phyloP scores from a whole-genome alignment of 2,113 vertebrate species.

The Gobio gobio region DNA sequence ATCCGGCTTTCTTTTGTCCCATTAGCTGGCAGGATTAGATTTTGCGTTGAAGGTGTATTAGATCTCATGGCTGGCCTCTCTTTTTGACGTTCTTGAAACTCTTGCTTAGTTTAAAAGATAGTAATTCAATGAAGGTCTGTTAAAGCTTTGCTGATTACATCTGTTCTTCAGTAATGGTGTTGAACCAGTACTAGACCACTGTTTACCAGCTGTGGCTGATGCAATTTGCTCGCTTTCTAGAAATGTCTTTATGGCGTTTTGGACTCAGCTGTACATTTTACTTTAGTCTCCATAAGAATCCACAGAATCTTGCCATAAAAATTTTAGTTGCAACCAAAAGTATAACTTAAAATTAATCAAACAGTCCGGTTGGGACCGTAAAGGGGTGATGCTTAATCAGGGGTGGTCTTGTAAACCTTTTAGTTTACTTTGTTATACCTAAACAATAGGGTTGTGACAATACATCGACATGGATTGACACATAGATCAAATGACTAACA shows the following conservation, averaged over 20 bases:
- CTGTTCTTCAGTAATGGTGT: constrained; percentile 45
- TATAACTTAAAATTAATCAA: not conserved
- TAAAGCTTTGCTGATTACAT: constrained; percentile 57
- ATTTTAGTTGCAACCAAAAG: not conserved
- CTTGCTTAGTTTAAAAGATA: constrained; percentile 44
- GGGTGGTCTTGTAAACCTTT: not conserved
- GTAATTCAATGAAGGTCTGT: constrained; percentile 55
- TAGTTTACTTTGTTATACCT: not conserved
- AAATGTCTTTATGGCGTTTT: constrained; percentile 48
- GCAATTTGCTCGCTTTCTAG: constrained; percentile 47
- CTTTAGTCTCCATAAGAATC: constrained; percentile 7
- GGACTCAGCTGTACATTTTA: constrained; percentile 1
- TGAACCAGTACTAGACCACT: constrained; percentile 47
- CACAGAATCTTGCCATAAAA: not conserved
- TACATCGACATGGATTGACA: not conserved
- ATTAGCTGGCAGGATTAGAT: constrained; percentile 63
- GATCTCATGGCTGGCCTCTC: constrained; percentile 50
- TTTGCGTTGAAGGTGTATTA: constrained; percentile 57
- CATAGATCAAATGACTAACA: too few species aligned
- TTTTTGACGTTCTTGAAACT: constrained; percentile 51
- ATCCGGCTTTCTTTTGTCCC: constrained; percentile 54
- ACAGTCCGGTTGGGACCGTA: not conserved
- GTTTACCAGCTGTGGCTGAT: constrained; percentile 52
- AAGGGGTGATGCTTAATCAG: not conserved
- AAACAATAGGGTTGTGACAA: not conserved